Base-by-base conservation (phyloP, 2,797 vertebrate species). In the Rhinatrema bivittatum region DNA sequence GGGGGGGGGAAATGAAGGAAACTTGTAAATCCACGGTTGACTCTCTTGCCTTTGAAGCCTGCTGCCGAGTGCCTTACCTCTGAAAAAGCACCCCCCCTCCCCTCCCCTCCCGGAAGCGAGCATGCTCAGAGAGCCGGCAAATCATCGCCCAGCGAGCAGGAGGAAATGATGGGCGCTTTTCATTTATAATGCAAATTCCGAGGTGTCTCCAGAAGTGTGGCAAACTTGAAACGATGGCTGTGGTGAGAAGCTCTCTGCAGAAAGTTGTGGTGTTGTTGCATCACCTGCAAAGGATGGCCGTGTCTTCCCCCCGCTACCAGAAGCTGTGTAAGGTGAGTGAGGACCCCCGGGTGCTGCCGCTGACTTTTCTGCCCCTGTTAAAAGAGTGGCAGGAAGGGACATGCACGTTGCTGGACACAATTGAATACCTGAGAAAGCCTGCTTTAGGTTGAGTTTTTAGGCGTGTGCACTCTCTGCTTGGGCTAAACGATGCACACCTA, bases 231-330 rank as follows among this genome's bases (percentile, higher is more conserved):
- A 98, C 96, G 93, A 98, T 98, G 95, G 93, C 95, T 83, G 92
- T 97, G 85, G 95, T 98, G 86, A 91, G 91, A 89, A 93, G 91
- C 41, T 98, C 95, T 83, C 89, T 98, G 81, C 95, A 98, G 90
- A 98, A 98, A 94, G 95, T 98, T 94, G 92, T 98, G 86, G 88
- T 98, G 76, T 90, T 98, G 82, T 81, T 98, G 72, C 94, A 96
- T 88, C 89, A 91, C 76, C 91, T 98, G 62, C 94, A 97, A 82
- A 98, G 93, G 80, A 97, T 98, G 94, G 95, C 95, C 72, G 93
- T 98, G 82, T 95, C 93, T 65, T 96, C 94, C 49, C 95, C 95
- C 26, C 91, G 94, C 46, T 98, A 98, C 79, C 95, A 98, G 87
- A 98, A 98, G 88, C 93, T 98, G 64, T 97, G 92, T 80, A 98